Conservation (phyloP, 2,888 invertebrate species). For the Cephus sareptanus region DNA sequence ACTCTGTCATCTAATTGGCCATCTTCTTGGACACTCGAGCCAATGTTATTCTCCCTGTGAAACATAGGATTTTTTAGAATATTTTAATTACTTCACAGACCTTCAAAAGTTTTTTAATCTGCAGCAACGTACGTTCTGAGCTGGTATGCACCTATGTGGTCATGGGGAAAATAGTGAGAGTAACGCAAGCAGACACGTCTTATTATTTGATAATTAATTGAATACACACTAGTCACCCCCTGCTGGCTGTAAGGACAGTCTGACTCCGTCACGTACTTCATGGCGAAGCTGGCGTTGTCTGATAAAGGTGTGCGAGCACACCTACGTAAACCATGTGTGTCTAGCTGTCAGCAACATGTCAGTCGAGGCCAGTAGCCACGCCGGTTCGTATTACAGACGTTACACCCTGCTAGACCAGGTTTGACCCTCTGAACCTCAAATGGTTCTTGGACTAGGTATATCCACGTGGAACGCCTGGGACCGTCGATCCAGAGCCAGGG, state of each 20-base stretch:
- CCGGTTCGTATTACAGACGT: conserved; percentile 22
- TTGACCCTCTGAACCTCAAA: not conserved
- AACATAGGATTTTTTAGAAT: not conserved
- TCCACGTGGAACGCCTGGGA: not conserved
- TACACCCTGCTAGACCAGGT: not conserved
- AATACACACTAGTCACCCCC: conserved; percentile 16
- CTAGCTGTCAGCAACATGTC: conserved; percentile 13
- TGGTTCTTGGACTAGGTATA: not conserved
- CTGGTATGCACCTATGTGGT: too few species aligned
- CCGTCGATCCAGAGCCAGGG: not conserved
- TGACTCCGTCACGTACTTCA: not conserved
- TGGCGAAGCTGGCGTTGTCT: not conserved
- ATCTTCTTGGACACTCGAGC: not conserved
- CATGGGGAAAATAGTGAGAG: too few species aligned
- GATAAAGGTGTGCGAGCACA: not conserved
- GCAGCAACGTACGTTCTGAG: too few species aligned
- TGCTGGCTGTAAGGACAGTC: not conserved
- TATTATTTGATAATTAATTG: conserved; percentile 31
- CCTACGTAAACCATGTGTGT: conserved; percentile 12
- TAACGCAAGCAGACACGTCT: not conserved
- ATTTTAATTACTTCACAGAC: too few species aligned
- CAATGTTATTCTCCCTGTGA: not conserved
- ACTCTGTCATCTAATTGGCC: not conserved
- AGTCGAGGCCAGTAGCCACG: conserved; percentile 17
- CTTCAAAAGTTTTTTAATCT: too few species aligned